Base-by-base conservation (phyloP, 2,113 vertebrate genomes). In the Cygnus atratus region DNA sequence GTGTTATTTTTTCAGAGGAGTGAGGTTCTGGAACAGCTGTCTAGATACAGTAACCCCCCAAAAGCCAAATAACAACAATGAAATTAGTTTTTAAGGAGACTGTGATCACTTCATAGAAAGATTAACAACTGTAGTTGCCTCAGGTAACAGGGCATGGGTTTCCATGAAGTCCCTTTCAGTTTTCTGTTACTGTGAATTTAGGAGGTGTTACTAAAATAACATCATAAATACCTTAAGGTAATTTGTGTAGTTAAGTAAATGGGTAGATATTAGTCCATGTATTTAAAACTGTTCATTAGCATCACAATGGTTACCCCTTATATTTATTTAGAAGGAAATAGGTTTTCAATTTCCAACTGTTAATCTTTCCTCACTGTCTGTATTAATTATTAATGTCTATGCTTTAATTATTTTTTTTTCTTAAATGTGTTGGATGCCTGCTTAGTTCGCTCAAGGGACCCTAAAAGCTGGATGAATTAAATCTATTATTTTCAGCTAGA, bases 311-410 rank as follows among this genome's bases (percentile, higher is more conserved):
- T 77, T 86, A 84, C 22, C 6, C 46, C 57, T 90, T 86, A 86
- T 78, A 66, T 84, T 65, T 81, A 84, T 92, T 93, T 89, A 84
- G 89, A 91, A 84, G 65, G 35, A 93, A 93, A 84, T 52, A 4
- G 48, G 43, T 33, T 92, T 90, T 88, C 48, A 39, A 84, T 91
- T 93, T 95, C 29, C 52, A 31, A 72, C n/a, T 29, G 24, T 59
- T 86, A 88, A 48, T 71, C 66, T 86, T 94, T 74, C 86, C 66
- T 61, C 26, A 15, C 4, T 81, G 25, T n/a, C 59, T 59, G 3
- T 24, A 68, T 92, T 93, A 84, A 92, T 88, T 75, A 92, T 54
- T 81, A 81, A 81, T 68, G 25, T 54, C 22, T 59, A 10, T 35
- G 24, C 31, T 97, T 93, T 58, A 75, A 52, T 78, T 90, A 1